phyloP scores from a whole-genome alignment of 2,113 vertebrate genomes.

The Columba livia region DNA sequence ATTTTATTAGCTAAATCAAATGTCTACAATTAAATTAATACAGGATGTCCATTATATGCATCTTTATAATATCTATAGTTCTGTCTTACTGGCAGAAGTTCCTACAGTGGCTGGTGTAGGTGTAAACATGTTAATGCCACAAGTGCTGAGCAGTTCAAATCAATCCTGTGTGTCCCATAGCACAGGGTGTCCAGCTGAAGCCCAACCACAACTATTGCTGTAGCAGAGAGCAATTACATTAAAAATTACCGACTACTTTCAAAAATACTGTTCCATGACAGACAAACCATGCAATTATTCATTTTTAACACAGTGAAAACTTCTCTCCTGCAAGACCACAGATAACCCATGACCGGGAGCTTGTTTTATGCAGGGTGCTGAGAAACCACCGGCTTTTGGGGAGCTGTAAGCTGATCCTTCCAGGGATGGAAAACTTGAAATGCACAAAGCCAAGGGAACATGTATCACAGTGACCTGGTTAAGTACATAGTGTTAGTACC shows the following conservation, averaged over 20 bases:
- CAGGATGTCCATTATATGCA: not conserved
- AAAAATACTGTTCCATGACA: not conserved
- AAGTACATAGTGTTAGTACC: not conserved
- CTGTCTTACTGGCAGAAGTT: not conserved
- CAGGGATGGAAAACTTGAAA: not conserved
- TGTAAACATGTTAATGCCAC: not conserved
- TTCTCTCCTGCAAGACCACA: not conserved
- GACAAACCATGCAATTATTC: not conserved
- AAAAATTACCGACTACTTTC: not conserved
- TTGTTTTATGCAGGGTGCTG: not conserved
- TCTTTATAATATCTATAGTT: not conserved
- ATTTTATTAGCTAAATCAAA: slow-evolving; percentile 35
- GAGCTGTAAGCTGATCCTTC: not conserved
- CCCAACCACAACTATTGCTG: not conserved
- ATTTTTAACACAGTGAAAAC: not conserved
- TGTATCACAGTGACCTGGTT: not conserved
- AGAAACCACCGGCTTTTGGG: not conserved
- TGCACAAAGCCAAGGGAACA: not conserved
- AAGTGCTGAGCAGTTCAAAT: not conserved
- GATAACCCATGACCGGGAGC: not conserved
- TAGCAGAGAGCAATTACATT: not conserved
- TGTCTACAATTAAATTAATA: not conserved
- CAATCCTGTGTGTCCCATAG: not conserved
- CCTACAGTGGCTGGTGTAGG: not conserved
- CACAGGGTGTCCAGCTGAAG: not conserved